Conservation (phyloP, 2,113 vertebrate genomes). For the Ia io region DNA sequence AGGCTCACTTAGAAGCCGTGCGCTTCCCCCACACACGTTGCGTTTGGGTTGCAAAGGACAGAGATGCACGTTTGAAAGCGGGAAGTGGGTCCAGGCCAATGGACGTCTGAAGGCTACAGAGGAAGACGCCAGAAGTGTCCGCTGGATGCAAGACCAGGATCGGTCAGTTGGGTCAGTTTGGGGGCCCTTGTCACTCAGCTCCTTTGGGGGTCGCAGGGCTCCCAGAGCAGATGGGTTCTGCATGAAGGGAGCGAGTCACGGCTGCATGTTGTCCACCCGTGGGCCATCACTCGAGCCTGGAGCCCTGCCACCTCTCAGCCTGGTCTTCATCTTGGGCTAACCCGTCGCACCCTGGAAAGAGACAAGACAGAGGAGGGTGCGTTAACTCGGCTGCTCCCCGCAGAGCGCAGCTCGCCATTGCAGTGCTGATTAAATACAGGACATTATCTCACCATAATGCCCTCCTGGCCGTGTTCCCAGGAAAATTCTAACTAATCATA, state of each 20-base stretch:
- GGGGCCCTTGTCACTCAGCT: constrained; percentile 15
- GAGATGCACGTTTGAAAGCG: background rate
- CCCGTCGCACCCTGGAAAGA: constrained; percentile 73
- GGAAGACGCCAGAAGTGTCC: background rate
- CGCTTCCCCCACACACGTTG: background rate
- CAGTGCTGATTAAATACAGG: constrained; percentile 70
- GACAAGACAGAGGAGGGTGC: constrained; percentile 64
- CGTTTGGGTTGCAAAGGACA: constrained; percentile 31
- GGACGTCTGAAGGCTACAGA: background rate
- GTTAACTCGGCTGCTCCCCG: constrained; percentile 60
- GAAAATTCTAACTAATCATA: constrained; percentile 78
- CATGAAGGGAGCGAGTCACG: constrained; percentile 48
- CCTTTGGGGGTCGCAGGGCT: constrained; percentile 47
- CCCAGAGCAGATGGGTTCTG: constrained; percentile 50
- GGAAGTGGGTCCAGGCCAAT: background rate
- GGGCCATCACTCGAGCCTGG: constrained; percentile 34
- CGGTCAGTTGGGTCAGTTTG: constrained; percentile 6
- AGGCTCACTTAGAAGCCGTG: constrained; percentile 1
- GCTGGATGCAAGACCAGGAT: background rate
- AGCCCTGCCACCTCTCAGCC: constrained; percentile 40
- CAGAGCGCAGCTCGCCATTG: constrained; percentile 28
- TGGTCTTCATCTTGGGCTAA: constrained; percentile 65
- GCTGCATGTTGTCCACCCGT: constrained; percentile 49
- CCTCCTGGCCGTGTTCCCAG: constrained; percentile 61
- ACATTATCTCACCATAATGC: constrained; percentile 70